A percentile compares a stretch with the other conserved stretches of the same genome.
phyloP scores from a whole-genome alignment of 2,113 vertebrate species.

The Nematolebias whitei region DNA sequence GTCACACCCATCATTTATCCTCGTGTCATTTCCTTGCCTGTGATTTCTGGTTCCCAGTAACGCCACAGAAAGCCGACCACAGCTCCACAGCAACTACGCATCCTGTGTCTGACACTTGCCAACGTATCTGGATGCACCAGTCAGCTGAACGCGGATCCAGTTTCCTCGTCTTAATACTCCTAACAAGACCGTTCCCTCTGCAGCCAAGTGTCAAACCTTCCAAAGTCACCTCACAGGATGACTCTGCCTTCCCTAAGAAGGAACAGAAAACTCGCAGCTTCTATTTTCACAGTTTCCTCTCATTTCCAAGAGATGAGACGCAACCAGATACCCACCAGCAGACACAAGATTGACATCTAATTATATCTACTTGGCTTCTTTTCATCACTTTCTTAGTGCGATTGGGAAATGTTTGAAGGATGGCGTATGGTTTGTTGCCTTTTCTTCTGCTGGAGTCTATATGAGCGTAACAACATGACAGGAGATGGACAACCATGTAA shows the following conservation, averaged over 20 bases:
- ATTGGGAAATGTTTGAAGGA: conserved; percentile 32
- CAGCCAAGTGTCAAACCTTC: conserved; percentile 72
- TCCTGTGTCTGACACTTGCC: conserved; percentile 75
- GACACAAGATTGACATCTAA: conserved; percentile 65
- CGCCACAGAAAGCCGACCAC: conserved; percentile 37
- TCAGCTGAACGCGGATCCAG: conserved; percentile 75
- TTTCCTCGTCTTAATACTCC: conserved; percentile 78
- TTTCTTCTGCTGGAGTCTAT: conserved; percentile 24
- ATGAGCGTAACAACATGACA: conserved; percentile 30
- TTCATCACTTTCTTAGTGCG: conserved; percentile 41
- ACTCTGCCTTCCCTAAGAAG: conserved; percentile 28
- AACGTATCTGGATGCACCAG: conserved; percentile 50
- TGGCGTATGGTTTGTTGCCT: conserved; percentile 49
- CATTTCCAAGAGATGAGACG: conserved; percentile 29
- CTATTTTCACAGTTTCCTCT: conserved; percentile 24
- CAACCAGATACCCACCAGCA: conserved; percentile 40
- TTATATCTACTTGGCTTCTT: conserved; percentile 54
- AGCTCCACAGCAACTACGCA: conserved; percentile 33
- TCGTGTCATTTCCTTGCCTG: conserved; percentile 51
- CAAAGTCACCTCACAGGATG: conserved; percentile 74
- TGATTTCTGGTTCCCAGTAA: conserved; percentile 60
- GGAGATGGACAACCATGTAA: conserved; percentile 38
- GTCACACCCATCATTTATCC: conserved; percentile 43
- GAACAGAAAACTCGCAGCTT: not conserved
- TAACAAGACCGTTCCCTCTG: conserved; percentile 76